Evolutionary conservation across 2,797 vertebrate species (phyloP), one percentile per base, ranked within the genome.

Genomic region (Hydrophis major): DNA sequence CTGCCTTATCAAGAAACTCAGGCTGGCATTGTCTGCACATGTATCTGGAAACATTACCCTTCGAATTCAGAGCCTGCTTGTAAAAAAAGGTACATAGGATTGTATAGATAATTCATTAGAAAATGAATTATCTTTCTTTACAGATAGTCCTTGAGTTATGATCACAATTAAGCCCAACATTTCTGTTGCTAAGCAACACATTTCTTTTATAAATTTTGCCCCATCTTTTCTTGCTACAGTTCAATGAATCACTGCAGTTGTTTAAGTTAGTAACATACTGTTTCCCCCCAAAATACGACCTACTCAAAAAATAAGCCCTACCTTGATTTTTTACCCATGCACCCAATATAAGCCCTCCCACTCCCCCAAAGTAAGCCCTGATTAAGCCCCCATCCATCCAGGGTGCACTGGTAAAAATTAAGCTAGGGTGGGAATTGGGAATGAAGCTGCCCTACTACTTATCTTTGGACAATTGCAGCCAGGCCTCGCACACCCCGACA

Each of bases 1-100:
- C 8, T 37, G 4, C 1, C 12, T 0, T 47, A 20, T 25, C 14
- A 14, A n/a, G 13, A 18, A 59, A n/a, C 0, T 0, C 53, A 83
- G 12, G 55, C 57, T 47, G 56, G 25, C 16, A 61, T 61, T 25
- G 12, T 60, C 59, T 59, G 50, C 27, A 55, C 16, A 32, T 20
- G 50, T 90, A 74, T n/a, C 28, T 74, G 61, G 50, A 18, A 69
- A 18, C 22, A 20, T 25, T 27, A 11, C n/a, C 25, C 83, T 50
- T 86, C 13, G 47, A 86, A 16, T 86, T 86, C 13, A 60, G 32
- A 37, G 22, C 32, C 37, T 13, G 42, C 2, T 22, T 27, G n/a
- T 86, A 14, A 88, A 18, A 55, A 69, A 42, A 53, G 27, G 53
- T 22, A 28, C 4, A 53, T 32, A 55, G 6, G 32, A 37, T 57